phyloP scores from a whole-genome alignment of 2,797 vertebrate species.

The Micromesistius poutassou region DNA sequence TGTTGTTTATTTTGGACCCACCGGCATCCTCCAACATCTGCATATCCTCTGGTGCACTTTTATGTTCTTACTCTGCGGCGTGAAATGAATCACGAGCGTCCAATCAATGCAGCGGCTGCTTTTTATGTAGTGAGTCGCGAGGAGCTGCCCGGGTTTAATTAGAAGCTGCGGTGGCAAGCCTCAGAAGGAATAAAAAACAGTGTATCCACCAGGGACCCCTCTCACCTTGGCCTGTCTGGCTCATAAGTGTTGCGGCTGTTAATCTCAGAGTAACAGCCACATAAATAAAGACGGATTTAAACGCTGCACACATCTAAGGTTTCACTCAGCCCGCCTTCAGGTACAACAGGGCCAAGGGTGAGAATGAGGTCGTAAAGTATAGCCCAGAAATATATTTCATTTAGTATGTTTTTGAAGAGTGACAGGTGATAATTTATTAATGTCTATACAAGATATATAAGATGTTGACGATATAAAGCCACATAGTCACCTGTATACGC shows the following conservation, averaged over 20 bases:
- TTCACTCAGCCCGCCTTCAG: not conserved
- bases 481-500: not conserved
- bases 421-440: not conserved
- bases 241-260: conserved; percentile 4
- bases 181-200: conserved; percentile 7
- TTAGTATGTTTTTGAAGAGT: not conserved
- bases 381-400: not conserved
- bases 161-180: not conserved
- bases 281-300: conserved; percentile 12
- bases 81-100: conserved; percentile 5
- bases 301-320: conserved; percentile 16
- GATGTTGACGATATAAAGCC: not conserved
- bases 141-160: conserved; percentile 13
- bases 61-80: not conserved
- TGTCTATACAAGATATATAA: not conserved
- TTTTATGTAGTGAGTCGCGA: conserved; percentile 15
- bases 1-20: not conserved
- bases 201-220: conserved; percentile 11
- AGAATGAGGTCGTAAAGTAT: not conserved
- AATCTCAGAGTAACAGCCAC: conserved; percentile 13
- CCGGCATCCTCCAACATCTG: not conserved
- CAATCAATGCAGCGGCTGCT: not conserved
- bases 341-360: not conserved
- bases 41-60: conserved; percentile 6
- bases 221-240: conserved; percentile 12